These are phyloP conservation scores for Bucorvus abyssinicus DNA, from an alignment of 2,797 vertebrate species.

Conservation along the genomic window DNA sequence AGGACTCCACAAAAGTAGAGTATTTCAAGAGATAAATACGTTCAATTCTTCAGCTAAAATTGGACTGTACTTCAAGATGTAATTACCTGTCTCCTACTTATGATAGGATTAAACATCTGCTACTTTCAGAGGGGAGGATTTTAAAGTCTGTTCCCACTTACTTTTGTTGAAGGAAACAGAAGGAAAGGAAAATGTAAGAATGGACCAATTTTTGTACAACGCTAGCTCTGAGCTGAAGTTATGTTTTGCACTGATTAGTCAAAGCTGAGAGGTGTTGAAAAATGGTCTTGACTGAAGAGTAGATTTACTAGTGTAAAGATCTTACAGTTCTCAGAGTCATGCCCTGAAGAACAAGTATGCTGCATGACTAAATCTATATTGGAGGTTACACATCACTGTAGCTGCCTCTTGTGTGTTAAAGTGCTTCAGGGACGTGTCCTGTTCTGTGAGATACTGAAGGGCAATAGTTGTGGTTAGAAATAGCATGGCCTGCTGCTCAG, in stretches of 20 bases:
- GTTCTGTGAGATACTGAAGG: neutral
- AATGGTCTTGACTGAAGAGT: neutral
- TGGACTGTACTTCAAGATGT: neutral
- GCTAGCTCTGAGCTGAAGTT: neutral
- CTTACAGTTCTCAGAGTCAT: accelerated
- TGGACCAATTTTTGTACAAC: neutral
- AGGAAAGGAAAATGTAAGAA: neutral
- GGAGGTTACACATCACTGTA: neutral
- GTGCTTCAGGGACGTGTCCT: neutral
- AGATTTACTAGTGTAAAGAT: neutral
- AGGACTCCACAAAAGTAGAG: neutral
- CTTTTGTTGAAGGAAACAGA: neutral
- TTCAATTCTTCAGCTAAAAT: neutral
- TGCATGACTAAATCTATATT: neutral
- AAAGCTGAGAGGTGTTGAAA: neutral
- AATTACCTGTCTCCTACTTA: neutral
- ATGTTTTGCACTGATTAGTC: neutral
- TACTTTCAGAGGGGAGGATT: neutral
- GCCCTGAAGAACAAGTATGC: neutral
- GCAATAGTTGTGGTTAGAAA: neutral
- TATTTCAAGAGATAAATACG: neutral
- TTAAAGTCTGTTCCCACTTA: neutral
- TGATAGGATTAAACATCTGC: neutral
- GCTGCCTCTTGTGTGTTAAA: neutral
- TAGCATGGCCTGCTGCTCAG: neutral